Evolutionary conservation across 2,888 invertebrate species (phyloP).

Genomic region (Leptopilina myrica): DNA sequence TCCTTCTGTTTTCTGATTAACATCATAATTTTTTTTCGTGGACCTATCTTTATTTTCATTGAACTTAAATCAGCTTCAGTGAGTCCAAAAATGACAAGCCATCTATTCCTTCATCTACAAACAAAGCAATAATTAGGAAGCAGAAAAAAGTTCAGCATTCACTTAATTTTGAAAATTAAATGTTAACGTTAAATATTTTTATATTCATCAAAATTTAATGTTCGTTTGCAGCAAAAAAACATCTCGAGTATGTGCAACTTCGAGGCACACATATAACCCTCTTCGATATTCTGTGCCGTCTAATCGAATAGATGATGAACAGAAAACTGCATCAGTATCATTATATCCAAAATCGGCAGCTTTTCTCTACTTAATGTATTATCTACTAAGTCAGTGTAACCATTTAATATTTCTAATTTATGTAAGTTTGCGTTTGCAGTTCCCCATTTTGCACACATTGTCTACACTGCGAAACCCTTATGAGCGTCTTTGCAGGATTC

Average conservation of each 20-base stretch:
- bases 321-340: constrained; percentile 39
- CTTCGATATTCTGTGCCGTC: constrained; percentile 50
- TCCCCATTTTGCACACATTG: too few relatives aligned
- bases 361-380: too few relatives aligned
- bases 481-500: too few relatives aligned
- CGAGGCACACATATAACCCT: constrained; percentile 47
- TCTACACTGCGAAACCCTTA: too few relatives aligned
- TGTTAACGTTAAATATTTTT: too few relatives aligned
- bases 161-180: too few relatives aligned
- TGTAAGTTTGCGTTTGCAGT: too few relatives aligned
- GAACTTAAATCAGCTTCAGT: constrained; percentile 25
- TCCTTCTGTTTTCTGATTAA: background rate
- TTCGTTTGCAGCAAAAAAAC: background rate
- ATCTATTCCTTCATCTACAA: constrained; percentile 36
- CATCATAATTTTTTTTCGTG: background rate
- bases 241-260: constrained; percentile 41
- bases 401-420: too few relatives aligned
- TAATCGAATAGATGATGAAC: constrained; percentile 41
- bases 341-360: too few relatives aligned
- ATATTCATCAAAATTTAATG: too few relatives aligned
- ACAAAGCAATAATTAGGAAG: background rate
- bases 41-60: constrained; percentile 32
- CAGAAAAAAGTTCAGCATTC: background rate
- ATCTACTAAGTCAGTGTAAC: too few relatives aligned
- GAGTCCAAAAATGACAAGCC: constrained; percentile 22